phyloP scores from a whole-genome alignment of 2,113 vertebrate species.

The Amblyopsis rosae region DNA sequence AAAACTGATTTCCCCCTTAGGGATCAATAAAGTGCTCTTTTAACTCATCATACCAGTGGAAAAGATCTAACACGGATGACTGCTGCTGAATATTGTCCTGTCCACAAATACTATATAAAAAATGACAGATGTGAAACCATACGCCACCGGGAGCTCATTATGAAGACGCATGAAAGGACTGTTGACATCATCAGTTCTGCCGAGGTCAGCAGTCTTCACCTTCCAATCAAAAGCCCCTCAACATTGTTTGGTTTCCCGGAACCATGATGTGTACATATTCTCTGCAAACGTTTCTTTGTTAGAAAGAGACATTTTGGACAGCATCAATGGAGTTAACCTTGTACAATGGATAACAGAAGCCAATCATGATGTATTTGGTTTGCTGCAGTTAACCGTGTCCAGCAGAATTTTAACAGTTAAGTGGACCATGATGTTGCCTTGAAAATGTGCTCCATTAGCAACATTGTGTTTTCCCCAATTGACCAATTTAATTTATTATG shows the following conservation, averaged over 20 bases:
- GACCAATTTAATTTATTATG: too few species aligned
- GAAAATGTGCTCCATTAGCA: too few species aligned
- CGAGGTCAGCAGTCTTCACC: conserved; percentile 17
- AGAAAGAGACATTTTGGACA: conserved; percentile 14
- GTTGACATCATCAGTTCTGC: conserved; percentile 14
- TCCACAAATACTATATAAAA: background rate
- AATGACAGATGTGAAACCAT: too few species aligned
- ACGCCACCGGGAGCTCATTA: too few species aligned
- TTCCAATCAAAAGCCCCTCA: conserved; percentile 29
- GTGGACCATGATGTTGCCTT: too few species aligned
- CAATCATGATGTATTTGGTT: too few species aligned
- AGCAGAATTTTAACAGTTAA: too few species aligned
- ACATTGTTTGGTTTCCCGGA: conserved; percentile 11
- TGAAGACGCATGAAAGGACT: too few species aligned
- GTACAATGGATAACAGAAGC: background rate
- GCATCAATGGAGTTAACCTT: conserved; percentile 1
- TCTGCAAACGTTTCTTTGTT: conserved; percentile 10
- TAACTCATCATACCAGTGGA: background rate
- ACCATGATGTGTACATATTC: conserved; percentile 27
- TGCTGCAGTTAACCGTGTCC: too few species aligned
- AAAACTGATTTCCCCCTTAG: too few species aligned
- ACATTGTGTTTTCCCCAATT: too few species aligned
- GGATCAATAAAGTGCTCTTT: too few species aligned
- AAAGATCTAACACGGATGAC: conserved; percentile 1
- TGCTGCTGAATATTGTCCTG: conserved; percentile 1